phyloP scores from a whole-genome alignment of 2,797 vertebrate species.

The Pipistrellus kuhlii region DNA sequence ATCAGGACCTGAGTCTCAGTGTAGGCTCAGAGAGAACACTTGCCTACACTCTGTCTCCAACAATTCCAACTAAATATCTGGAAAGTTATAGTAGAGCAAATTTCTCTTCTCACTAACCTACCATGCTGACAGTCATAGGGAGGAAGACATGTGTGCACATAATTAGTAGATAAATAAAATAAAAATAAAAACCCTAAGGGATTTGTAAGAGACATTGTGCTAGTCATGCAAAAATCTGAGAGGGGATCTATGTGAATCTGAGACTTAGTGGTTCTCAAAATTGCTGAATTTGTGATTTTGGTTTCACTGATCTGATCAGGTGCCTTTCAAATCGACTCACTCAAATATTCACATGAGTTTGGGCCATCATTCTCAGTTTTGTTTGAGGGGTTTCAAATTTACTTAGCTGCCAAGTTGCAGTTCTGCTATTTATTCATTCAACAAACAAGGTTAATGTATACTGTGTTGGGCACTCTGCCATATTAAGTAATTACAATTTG shows the following conservation, averaged over 20 bases:
- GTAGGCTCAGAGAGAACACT: neutral
- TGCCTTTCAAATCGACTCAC: neutral
- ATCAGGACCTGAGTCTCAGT: neutral
- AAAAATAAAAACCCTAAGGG: neutral
- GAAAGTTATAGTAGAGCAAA: neutral
- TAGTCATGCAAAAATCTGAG: neutral
- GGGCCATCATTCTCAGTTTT: conserved; percentile 16
- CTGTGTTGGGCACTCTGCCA: neutral
- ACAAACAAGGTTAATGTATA: neutral
- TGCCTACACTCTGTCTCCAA: neutral
- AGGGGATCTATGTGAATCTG: neutral
- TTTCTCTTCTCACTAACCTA: neutral
- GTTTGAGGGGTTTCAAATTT: conserved; percentile 41
- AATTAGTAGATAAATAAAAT: neutral
- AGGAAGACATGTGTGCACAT: neutral
- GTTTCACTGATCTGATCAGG: neutral
- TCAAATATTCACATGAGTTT: neutral
- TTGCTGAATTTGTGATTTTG: conserved; percentile 23
- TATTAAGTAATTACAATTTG: conserved; percentile 59
- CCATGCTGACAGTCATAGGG: neutral
- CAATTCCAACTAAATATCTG: neutral
- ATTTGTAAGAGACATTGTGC: neutral
- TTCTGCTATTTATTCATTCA: conserved; percentile 54
- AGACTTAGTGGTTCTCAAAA: conserved; percentile 5
- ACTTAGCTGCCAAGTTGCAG: conserved; percentile 18